phyloP scores from a whole-genome alignment of 2,113 vertebrate species.

The Cyprinus carpio region DNA sequence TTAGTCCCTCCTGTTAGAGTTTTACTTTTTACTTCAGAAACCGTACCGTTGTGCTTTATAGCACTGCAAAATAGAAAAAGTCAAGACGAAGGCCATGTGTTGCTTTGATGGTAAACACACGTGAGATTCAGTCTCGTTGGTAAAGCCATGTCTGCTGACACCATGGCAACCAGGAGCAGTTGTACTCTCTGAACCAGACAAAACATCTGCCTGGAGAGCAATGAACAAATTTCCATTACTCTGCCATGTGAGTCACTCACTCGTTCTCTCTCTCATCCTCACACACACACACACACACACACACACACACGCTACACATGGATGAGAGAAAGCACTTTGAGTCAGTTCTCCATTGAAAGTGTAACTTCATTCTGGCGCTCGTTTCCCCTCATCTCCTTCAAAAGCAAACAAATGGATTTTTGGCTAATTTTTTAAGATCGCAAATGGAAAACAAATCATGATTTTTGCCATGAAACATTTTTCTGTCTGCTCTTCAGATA shows the following conservation, averaged over 20 bases:
- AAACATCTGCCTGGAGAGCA: conserved; percentile 35
- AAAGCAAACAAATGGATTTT: conserved; percentile 22
- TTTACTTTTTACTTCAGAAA: not conserved
- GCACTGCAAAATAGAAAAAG: not conserved
- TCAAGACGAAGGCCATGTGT: not conserved
- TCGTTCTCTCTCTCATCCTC: not conserved
- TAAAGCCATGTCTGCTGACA: not conserved
- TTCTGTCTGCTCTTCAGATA: conserved; percentile 36
- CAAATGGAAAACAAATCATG: conserved; percentile 38
- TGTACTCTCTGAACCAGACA: not conserved
- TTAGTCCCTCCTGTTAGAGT: not conserved
- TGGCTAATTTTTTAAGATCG: conserved; percentile 32
- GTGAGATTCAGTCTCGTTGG: not conserved
- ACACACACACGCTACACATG: conserved; percentile 37
- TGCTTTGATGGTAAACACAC: not conserved
- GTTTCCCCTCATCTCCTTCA: conserved; percentile 8
- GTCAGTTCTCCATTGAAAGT: conserved; percentile 26
- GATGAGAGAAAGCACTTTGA: conserved; percentile 30
- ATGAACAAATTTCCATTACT: conserved; percentile 52
- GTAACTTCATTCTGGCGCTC: conserved; percentile 21
- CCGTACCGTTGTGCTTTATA: not conserved
- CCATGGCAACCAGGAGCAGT: conserved; percentile 22
- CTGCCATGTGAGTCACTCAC: conserved; percentile 43
- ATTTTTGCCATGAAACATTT: conserved; percentile 33
- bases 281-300: too few species aligned